Conservation (phyloP, 2,797 vertebrate genomes). For the Trichosurus vulpecula region DNA sequence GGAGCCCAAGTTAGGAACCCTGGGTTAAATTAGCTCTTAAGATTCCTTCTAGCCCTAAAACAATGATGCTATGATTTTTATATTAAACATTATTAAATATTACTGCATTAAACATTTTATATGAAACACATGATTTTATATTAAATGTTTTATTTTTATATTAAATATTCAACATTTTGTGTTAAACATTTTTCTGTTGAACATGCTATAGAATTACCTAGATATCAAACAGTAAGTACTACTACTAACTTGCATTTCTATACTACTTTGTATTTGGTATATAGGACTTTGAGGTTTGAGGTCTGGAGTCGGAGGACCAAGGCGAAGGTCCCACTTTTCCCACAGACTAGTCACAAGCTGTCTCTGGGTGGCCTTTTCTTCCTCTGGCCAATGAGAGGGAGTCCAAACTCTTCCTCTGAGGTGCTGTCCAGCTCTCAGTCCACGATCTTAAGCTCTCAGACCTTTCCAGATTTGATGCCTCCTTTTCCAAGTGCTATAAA, state of each 20-base stretch:
- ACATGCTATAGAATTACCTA: not conserved
- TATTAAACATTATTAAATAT: not conserved
- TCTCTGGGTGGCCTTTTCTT: not conserved
- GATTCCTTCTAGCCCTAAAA: not conserved
- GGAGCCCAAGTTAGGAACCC: not conserved
- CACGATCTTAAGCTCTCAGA: not conserved
- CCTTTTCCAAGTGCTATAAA: not conserved
- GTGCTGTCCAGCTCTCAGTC: not conserved
- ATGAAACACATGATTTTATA: not conserved
- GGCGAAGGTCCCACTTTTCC: not conserved
- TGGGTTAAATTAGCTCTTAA: not conserved
- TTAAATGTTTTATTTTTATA: not conserved
- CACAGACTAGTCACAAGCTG: not conserved
- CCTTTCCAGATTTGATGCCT: not conserved
- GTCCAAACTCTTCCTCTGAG: not conserved
- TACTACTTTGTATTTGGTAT: not conserved
- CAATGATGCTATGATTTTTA: not conserved
- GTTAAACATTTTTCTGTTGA: not conserved
- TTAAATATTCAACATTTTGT: not conserved
- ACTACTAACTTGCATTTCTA: not conserved
- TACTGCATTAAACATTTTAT: not conserved
- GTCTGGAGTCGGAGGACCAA: not conserved
- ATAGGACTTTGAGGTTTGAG: not conserved
- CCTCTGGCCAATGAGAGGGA: not conserved
- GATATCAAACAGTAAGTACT: not conserved